Conservation (phyloP, 2,888 invertebrate species). For the Rhagonycha fulva region DNA sequence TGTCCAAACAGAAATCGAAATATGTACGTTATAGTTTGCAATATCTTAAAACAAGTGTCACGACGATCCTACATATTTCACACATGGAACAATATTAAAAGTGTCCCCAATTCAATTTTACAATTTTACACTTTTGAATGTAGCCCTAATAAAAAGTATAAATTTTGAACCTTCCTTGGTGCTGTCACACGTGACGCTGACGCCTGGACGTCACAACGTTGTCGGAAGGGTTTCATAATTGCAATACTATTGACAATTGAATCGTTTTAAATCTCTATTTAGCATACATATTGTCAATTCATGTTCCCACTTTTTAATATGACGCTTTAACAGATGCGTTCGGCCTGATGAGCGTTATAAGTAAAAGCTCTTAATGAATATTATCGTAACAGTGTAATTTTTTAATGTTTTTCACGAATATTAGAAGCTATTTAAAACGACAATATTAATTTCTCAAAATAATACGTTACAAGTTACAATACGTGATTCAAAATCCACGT, state of each 20-base stretch:
- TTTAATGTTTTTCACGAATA: neutral
- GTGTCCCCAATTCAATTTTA: conserved; percentile 39
- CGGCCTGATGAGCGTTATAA: conserved; percentile 12
- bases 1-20: conserved; percentile 2
- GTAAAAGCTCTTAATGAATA: neutral
- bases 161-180: conserved; percentile 43
- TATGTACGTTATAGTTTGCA: conserved; percentile 3
- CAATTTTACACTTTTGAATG: conserved; percentile 49
- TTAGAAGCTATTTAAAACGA: neutral
- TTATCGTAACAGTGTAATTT: neutral
- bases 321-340: conserved; percentile 34
- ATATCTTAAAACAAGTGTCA: conserved; percentile 39
- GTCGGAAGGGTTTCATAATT: conserved; percentile 54
- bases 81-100: conserved; percentile 43
- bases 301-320: conserved; percentile 50
- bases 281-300: conserved; percentile 55
- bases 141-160: conserved; percentile 45
- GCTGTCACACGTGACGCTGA: conserved; percentile 41
- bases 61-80: conserved; percentile 39
- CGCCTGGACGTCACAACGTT: conserved; percentile 40
- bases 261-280: conserved; percentile 51
- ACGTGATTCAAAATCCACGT: no score
- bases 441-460: neutral
- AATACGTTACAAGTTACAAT: neutral
- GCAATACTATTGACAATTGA: conserved; percentile 51